Evolutionary conservation across 1,140 invertebrate genomes (phyloP), one percentile per base, ranked within the genome.

Genomic region (Drosophila sproati): DNA sequence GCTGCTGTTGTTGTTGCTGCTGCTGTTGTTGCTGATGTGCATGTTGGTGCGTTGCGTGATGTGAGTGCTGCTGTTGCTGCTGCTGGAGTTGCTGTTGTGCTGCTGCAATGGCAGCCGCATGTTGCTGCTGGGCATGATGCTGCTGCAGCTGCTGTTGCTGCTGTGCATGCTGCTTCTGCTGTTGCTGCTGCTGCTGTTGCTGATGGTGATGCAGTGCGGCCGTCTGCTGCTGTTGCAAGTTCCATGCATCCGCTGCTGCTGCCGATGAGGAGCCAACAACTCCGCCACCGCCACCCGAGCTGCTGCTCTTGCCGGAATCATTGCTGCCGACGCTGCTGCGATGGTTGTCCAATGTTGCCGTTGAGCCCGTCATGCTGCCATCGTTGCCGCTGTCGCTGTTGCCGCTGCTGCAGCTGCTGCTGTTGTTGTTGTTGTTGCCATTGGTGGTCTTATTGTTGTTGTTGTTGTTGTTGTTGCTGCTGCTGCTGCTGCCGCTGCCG

Each of bases 261-360:
- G 62, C 43, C 69, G 67, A 5, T 39, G 69, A 48, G 60, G 28
- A 43, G 8, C 47, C 50, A 29, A n/a, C 39, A n/a, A 3, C 39
- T 4, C 10, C 39, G 10, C 1, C 39, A 0, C 55, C 68, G 59
- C 51, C 62, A 50, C 34, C 47, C 3, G 7, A 1, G 45, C 37
- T 79, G 73, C 67, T 74, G 34, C 90, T 91, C 31, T 91, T 91
- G 34, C 80, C 77, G 2, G 90, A 91, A 56, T 91, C 90, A 68
- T 81, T 91, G 78, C 90, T 91, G 68, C 90, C 91, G 0, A 91
- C 82, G 62, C 90, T 91, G 70, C 78, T 91, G 28, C 88, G 81
- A 70, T 88, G 82, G 34, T 89, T 91, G 54, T 91, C 83, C 77
- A 83, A 57, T 35, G 54, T 56, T n/a, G 67, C 67, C 8, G 89